Conservation (phyloP, 2,888 invertebrate species). For the Drosophila histrio region DNA sequence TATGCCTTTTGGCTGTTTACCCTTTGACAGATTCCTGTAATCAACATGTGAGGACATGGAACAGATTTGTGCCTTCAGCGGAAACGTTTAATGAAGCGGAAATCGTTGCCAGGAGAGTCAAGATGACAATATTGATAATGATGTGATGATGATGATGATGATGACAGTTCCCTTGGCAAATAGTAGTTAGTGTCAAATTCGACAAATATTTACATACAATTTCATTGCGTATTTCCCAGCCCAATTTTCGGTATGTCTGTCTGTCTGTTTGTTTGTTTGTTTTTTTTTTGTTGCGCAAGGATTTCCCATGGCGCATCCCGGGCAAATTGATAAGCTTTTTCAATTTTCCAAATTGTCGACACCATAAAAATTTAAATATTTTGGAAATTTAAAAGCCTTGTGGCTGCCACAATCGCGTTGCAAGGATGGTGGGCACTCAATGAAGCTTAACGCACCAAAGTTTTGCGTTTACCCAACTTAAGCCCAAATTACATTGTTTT, state of each 20-base stretch:
- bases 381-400: conserved; percentile 68
- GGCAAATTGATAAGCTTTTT: conserved; percentile 55
- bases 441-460: conserved; percentile 57
- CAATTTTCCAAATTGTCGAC: conserved; percentile 71
- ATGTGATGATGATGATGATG: conserved; percentile 21
- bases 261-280: conserved; percentile 14
- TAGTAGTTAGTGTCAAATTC: conserved; percentile 71
- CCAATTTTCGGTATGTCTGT: neutral
- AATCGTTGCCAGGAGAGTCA: conserved; percentile 56
- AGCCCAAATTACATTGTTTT: conserved; percentile 78
- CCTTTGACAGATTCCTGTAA: conserved; percentile 54
- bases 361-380: conserved; percentile 78
- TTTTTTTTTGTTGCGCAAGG: conserved; percentile 5
- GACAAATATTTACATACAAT: conserved; percentile 72
- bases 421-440: conserved; percentile 35
- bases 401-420: neutral
- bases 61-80: conserved; percentile 66
- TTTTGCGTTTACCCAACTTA: conserved; percentile 59
- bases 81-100: conserved; percentile 78
- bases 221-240: conserved; percentile 35
- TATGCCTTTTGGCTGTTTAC: conserved; percentile 54
- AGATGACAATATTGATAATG: conserved; percentile 24
- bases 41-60: conserved; percentile 51
- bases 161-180: conserved; percentile 52
- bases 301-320: neutral